These are phyloP conservation scores for Isotomurus palustris DNA, from an alignment of 2,888 invertebrate genomes.

Conservation along the genomic window DNA sequence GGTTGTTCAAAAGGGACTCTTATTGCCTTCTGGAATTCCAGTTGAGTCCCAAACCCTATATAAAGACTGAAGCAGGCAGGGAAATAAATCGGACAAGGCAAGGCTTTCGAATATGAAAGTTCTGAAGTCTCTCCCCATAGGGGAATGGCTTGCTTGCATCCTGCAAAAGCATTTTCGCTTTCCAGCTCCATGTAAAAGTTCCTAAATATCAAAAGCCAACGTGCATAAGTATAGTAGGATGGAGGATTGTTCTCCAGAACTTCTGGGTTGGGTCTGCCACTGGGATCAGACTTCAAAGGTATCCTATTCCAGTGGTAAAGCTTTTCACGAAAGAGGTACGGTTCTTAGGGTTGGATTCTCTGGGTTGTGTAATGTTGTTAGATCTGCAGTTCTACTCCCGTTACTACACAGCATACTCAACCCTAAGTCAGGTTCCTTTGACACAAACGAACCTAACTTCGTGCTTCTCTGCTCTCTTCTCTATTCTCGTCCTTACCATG, in stretches of 20 bases:
- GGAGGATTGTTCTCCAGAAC: background rate
- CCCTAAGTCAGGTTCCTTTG: too few species aligned
- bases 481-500: too few species aligned
- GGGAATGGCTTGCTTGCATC: slow-evolving; percentile 1
- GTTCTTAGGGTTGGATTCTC: slow-evolving; percentile 3
- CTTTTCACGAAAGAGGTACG: background rate
- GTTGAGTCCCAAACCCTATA: background rate
- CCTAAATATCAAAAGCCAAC: background rate
- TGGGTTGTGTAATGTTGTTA: too few species aligned
- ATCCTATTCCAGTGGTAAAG: background rate
- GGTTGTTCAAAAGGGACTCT: too few species aligned
- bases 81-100: background rate
- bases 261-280: background rate
- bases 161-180: background rate
- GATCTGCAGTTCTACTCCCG: too few species aligned
- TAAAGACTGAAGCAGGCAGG: background rate
- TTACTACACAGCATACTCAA: too few species aligned
- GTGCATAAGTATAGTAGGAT: background rate
- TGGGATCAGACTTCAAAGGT: background rate
- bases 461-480: too few species aligned
- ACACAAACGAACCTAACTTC: too few species aligned
- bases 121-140: background rate
- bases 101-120: slow-evolving; percentile 7
- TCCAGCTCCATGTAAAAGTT: background rate
- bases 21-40: slow-evolving; percentile 14